Percentiles rank a stretch among this genome's conserved stretches.
Conservation (phyloP, 2,888 invertebrate species). For the Plagodis dolabraria region DNA sequence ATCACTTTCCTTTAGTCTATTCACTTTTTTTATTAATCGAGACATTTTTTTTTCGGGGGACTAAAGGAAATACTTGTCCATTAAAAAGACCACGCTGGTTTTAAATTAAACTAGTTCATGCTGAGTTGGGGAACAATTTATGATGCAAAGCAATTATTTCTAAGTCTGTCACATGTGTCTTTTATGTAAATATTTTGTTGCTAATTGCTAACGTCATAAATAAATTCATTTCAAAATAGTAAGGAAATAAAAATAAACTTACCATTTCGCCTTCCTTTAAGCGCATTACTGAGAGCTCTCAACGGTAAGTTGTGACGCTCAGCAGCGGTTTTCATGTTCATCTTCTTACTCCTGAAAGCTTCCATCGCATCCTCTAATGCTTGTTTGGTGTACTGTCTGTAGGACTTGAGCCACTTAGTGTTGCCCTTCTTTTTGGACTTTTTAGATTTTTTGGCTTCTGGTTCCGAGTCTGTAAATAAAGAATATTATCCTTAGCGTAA, state of each 20-base stretch:
- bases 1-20: too few species aligned
- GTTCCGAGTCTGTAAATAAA: conserved; percentile 7
- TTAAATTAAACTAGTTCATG: too few species aligned
- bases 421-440: conserved; percentile 42
- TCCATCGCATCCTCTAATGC: conserved; percentile 48
- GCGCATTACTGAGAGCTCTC: conserved; percentile 44
- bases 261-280: background rate
- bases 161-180: too few species aligned
- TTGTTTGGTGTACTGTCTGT: conserved; percentile 53
- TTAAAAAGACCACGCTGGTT: too few species aligned
- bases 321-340: conserved; percentile 45
- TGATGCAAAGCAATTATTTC: too few species aligned
- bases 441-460: conserved; percentile 25
- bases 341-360: conserved; percentile 35
- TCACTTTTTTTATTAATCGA: too few species aligned
- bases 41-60: too few species aligned
- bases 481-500: background rate
- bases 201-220: too few species aligned
- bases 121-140: too few species aligned
- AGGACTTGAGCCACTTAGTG: conserved; percentile 39
- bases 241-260: background rate
- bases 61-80: too few species aligned
- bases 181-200: too few species aligned
- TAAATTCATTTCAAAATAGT: too few species aligned
- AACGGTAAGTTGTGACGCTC: conserved; percentile 51